phyloP scores from a whole-genome alignment of 1,140 invertebrate species.

The Drosophila seguyi region DNA sequence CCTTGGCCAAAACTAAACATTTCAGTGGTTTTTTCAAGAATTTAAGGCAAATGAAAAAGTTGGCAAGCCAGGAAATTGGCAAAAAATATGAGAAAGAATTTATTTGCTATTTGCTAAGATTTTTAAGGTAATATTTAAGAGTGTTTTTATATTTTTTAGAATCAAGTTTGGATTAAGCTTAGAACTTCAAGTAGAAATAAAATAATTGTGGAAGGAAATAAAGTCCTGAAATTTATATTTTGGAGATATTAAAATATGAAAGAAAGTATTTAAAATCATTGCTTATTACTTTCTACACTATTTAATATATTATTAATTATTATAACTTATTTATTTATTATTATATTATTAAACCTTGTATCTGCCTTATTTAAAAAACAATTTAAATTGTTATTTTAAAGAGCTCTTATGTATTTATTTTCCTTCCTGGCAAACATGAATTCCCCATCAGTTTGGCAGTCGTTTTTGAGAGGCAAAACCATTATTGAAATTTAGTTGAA shows the following conservation, averaged over 20 bases:
- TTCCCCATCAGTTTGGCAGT: slow-evolving; percentile 1
- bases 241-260: too few species aligned
- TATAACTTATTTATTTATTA: too few species aligned
- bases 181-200: not conserved
- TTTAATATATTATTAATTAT: not conserved
- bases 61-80: not conserved
- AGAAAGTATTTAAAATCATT: not conserved
- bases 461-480: slow-evolving; percentile 4
- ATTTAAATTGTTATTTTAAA: too few species aligned
- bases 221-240: not conserved
- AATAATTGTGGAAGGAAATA: not conserved
- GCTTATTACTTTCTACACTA: not conserved
- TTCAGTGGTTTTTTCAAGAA: slow-evolving; percentile 14
- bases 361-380: not conserved
- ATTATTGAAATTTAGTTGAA: slow-evolving; percentile 27
- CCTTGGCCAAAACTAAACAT: slow-evolving; percentile 41
- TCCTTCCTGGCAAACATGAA: too few species aligned
- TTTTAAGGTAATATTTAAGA: not conserved
- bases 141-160: too few species aligned
- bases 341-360: not conserved
- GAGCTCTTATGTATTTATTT: too few species aligned
- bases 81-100: not conserved
- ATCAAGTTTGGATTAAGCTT: not conserved
- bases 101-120: slow-evolving; percentile 1
- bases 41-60: slow-evolving; percentile 20